These are phyloP conservation scores for Pterostichus madidus DNA, from an alignment of 2,888 invertebrate species.

Conservation along the genomic window DNA sequence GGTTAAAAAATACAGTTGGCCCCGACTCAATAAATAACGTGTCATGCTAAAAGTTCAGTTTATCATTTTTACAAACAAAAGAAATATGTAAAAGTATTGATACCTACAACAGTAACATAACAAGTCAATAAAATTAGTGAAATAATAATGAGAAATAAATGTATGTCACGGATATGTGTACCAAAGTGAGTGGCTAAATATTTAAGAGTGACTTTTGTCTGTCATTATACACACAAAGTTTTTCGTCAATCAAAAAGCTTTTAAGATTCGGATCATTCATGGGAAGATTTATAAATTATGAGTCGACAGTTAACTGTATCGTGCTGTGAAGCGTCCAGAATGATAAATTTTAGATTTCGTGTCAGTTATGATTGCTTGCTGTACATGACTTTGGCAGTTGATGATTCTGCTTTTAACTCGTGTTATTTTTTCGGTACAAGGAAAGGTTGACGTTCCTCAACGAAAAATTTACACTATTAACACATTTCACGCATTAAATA, in stretches of 20 bases:
- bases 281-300: slow-evolving; percentile 46
- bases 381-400: slow-evolving; percentile 27
- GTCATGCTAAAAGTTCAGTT: too few species aligned
- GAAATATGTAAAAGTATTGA: slow-evolving; percentile 7
- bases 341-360: slow-evolving; percentile 36
- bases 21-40: too few species aligned
- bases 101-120: slow-evolving; percentile 1
- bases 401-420: neutral
- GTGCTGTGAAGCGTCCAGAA: slow-evolving; percentile 25
- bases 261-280: slow-evolving; percentile 51
- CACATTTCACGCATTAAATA: neutral
- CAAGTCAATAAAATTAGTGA: slow-evolving; percentile 45
- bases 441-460: neutral
- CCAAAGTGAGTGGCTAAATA: slow-evolving; percentile 20
- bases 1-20: too few species aligned
- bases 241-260: slow-evolving; percentile 59
- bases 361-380: slow-evolving; percentile 41
- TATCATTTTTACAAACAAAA: neutral
- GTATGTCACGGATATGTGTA: neutral
- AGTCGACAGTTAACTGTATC: slow-evolving; percentile 6
- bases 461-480: neutral
- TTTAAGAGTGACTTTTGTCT: slow-evolving; percentile 21
- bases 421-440: neutral
- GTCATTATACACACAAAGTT: slow-evolving; percentile 39
- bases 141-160: slow-evolving; percentile 31